Base-by-base conservation (phyloP, 1,140 invertebrate genomes). In the Plectus sambesii region DNA sequence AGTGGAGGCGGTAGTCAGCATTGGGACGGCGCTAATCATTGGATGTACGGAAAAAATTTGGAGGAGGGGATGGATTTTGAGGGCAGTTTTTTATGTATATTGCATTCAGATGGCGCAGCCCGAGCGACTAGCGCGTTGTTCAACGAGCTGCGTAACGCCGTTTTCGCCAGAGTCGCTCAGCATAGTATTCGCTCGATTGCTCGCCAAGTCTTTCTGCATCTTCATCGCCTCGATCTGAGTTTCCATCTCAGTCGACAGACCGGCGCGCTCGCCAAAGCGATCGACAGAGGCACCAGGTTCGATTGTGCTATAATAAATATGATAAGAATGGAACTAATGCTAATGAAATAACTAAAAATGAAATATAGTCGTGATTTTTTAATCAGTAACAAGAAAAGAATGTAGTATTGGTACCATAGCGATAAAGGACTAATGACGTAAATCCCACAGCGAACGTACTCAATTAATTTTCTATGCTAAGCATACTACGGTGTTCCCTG, bases 101-200 rank as follows among this genome's bases (percentile, higher is more conserved):
- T 38, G 17, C 33, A 48, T 63, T 69, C 61, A 96, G 90, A 98
- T 81, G 93, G 93, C 47, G 74, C 88, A 53, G 89, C 90, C 1
- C 76, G 92, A 61, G 82, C 82, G 9, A 81, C 85, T 51, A 82
- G 89, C 17, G 80, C 85, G 1, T 82, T 83, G 38, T 92, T 96
- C 66, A 96, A 94, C 72, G 94, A 99, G 74, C 67, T 98, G 8
- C 74, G 93, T 42, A 98, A 97, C 75, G 90, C 92, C 5, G 87
- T 98, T 19, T 99, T 99, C 75, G 90, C 90, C 3, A 84, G 82
- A 72, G 93, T 99, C n/a, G 89, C 93, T 0, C 92, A 97, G 69
- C 82, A 86, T 71, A 97, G 92, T 5, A 94, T 99, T 54, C 73
- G 92, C 41, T 81, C 82, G 72, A 84, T 99, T 52, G 87, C 90